Conservation (phyloP, 2,888 invertebrate genomes). For the Morinoia aosen region DNA sequence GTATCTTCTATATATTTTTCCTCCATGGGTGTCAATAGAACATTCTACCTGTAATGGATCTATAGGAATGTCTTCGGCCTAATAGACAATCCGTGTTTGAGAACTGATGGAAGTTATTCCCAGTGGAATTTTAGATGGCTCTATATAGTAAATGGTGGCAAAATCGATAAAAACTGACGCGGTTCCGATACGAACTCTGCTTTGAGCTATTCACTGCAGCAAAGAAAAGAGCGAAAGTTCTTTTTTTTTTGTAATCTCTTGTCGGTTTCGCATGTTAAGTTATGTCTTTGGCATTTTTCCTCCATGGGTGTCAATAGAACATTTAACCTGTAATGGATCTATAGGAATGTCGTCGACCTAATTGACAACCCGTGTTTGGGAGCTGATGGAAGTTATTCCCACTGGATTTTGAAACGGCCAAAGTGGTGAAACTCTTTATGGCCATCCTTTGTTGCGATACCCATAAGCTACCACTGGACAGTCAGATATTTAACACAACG, state of each 20-base stretch:
- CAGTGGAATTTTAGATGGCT: not conserved
- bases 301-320: not conserved
- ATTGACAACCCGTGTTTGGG: not conserved
- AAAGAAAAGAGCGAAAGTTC: not conserved
- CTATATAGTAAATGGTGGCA: not conserved
- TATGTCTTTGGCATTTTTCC: not conserved
- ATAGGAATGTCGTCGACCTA: not conserved
- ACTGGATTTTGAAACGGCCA: not conserved
- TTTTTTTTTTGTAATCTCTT: not conserved
- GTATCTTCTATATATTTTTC: not conserved
- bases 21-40: not conserved
- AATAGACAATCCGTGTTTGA: not conserved
- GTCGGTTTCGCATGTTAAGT: not conserved
- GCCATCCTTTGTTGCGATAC: no score
- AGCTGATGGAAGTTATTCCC: not conserved
- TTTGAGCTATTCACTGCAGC: not conserved
- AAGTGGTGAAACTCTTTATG: not conserved
- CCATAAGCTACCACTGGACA: no score
- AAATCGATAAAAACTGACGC: not conserved
- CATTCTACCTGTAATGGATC: no score
- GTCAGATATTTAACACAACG: no score
- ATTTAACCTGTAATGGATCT: no score
- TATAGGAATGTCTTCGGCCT: not conserved
- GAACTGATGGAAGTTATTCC: not conserved
- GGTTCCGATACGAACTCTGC: not conserved